These are phyloP conservation scores for Heteronetta atricapilla DNA, from an alignment of 2,113 vertebrate species.

Conservation along the genomic window DNA sequence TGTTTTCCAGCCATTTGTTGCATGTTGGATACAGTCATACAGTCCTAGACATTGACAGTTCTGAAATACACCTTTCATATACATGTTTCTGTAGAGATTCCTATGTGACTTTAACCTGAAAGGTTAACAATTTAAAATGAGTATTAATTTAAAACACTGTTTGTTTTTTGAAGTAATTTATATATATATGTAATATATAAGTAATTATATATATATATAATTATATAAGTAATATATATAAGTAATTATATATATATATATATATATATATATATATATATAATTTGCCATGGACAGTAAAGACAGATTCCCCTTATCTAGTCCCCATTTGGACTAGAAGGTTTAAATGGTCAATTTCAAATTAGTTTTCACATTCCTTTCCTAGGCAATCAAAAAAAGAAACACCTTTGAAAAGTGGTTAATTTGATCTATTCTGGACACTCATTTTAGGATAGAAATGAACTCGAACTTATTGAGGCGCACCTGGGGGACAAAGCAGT, in stretches of 20 bases:
- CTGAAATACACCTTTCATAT: neutral
- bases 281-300: too few relatives aligned
- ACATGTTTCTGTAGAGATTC: neutral
- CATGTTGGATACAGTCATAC: neutral
- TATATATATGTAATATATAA: too few relatives aligned
- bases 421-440: neutral
- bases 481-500: too few relatives aligned
- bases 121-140: neutral
- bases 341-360: neutral
- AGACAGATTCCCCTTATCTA: neutral
- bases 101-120: neutral
- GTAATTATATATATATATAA: neutral
- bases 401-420: neutral
- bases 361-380: neutral
- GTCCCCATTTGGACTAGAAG: neutral
- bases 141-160: neutral
- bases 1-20: too few relatives aligned
- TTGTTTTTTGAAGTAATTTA: neutral
- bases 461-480: too few relatives aligned
- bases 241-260: neutral
- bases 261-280: neutral
- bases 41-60: neutral
- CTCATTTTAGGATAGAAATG: neutral
- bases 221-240: too few relatives aligned
- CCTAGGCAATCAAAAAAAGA: neutral